phyloP scores from a whole-genome alignment of 1,140 invertebrate genomes.

The Brachystomella parvula region DNA sequence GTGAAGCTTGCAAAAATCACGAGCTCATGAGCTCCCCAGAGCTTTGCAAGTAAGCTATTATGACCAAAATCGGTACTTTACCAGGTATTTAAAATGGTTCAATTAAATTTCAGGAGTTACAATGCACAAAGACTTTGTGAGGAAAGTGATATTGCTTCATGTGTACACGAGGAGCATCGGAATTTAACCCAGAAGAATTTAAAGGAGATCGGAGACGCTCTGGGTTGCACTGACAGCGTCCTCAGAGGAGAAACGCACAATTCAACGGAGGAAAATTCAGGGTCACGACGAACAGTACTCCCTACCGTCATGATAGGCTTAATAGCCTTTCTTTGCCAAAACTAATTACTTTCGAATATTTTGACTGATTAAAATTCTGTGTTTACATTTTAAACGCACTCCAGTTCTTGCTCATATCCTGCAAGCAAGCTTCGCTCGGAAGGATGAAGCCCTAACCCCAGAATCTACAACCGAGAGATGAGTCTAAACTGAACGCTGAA shows the following conservation, averaged over 20 bases:
- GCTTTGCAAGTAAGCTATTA: neutral
- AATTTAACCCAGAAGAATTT: neutral
- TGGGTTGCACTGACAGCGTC: neutral
- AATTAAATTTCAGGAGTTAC: neutral
- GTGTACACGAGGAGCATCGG: neutral
- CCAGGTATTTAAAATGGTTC: neutral
- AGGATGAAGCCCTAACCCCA: too few relatives aligned
- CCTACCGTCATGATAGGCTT: too few relatives aligned
- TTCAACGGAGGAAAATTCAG: neutral
- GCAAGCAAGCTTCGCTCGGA: too few relatives aligned
- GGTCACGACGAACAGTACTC: too few relatives aligned
- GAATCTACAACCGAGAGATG: too few relatives aligned
- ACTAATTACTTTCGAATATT: too few relatives aligned
- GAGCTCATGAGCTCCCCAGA: neutral
- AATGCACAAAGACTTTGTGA: neutral
- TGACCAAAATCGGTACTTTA: neutral
- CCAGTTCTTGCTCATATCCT: too few relatives aligned
- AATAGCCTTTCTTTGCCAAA: too few relatives aligned
- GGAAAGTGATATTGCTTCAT: neutral
- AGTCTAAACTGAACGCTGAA: too few relatives aligned
- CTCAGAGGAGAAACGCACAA: neutral
- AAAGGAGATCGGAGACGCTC: neutral
- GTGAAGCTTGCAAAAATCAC: neutral
- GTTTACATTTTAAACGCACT: too few relatives aligned
- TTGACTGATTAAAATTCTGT: too few relatives aligned